Percentiles rank a stretch among this genome's conserved stretches.
Conservation (phyloP, 2,797 vertebrate species). For the Heteromormyrus szaboi region DNA sequence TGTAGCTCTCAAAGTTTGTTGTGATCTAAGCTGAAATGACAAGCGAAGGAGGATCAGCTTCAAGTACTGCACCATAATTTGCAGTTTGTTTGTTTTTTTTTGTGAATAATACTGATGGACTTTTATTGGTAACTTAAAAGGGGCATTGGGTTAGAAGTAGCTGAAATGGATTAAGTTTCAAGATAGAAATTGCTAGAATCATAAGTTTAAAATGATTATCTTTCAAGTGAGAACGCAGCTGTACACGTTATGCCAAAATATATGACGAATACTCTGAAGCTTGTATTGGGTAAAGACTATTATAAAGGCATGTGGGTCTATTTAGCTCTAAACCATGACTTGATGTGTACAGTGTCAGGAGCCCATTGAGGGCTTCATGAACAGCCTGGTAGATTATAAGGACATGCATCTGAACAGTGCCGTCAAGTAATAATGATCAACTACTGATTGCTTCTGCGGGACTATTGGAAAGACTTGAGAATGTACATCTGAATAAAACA, state of each 20-base stretch:
- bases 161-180: neutral
- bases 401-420: neutral
- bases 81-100: neutral
- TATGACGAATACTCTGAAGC: neutral
- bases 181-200: neutral
- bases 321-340: neutral
- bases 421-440: neutral
- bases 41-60: neutral
- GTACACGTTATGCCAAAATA: neutral
- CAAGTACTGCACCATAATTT: neutral
- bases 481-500: neutral
- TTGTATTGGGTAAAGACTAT: neutral
- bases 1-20: neutral
- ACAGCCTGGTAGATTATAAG: constrained; percentile 14
- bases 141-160: neutral
- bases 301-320: neutral
- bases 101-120: neutral
- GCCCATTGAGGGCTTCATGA: neutral
- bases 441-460: neutral
- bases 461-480: neutral
- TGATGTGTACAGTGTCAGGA: neutral
- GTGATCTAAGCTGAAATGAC: neutral
- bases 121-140: neutral
- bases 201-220: neutral
- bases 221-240: neutral